These are phyloP conservation scores for Lithophane semibrunnea DNA, from an alignment of 2,888 invertebrate species.

Conservation along the genomic window DNA sequence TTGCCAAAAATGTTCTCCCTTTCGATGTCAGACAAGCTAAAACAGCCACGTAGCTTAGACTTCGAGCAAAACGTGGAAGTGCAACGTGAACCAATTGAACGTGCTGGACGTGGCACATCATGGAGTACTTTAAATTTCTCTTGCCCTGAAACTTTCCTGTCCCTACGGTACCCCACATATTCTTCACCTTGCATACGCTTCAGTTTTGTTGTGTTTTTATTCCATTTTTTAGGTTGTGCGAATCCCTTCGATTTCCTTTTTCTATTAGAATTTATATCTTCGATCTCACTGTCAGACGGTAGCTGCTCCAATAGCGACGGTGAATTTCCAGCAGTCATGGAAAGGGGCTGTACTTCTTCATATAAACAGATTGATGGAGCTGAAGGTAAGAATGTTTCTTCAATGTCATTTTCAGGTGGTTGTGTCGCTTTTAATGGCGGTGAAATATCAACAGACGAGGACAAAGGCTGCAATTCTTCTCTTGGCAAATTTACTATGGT, in stretches of 20 bases:
- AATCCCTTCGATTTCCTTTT: conserved; percentile 44
- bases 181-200: conserved; percentile 50
- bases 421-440: conserved; percentile 31
- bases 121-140: conserved; percentile 50
- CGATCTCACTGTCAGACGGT: conserved; percentile 33
- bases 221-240: conserved; percentile 12
- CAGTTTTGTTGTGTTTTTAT: conserved; percentile 27
- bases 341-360: conserved; percentile 1
- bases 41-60: conserved; percentile 40
- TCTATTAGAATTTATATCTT: conserved; percentile 46
- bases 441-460: conserved; percentile 23
- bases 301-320: conserved; percentile 2
- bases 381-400: conserved; percentile 23
- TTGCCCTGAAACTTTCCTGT: conserved; percentile 46
- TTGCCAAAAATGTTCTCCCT: conserved; percentile 29
- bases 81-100: conserved; percentile 44
- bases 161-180: conserved; percentile 49
- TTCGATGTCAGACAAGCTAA: conserved; percentile 26
- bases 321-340: conserved; percentile 1
- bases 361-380: neutral
- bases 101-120: conserved; percentile 52
- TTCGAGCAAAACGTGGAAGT: conserved; percentile 29
- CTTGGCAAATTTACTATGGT: conserved; percentile 4
- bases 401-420: conserved; percentile 31
- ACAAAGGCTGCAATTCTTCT: conserved; percentile 5